Conservation (phyloP, 2,113 vertebrate species). For the Octodon degus region DNA sequence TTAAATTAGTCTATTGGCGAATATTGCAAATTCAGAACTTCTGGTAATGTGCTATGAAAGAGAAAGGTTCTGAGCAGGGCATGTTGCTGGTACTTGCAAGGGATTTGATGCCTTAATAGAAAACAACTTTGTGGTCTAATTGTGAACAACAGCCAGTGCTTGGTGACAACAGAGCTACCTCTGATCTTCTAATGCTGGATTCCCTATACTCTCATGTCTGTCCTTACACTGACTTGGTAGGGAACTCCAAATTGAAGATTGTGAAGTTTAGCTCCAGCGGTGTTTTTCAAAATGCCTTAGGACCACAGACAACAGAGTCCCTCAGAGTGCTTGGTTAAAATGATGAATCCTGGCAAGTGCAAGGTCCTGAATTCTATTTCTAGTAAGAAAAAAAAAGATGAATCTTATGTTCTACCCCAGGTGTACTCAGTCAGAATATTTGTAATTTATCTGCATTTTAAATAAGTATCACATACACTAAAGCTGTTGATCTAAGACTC, state of each 20-base stretch:
- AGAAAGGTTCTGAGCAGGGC: not conserved
- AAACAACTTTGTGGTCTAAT: not conserved
- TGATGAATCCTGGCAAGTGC: not conserved
- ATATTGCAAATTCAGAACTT: not conserved
- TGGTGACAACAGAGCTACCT: not conserved
- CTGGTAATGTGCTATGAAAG: not conserved
- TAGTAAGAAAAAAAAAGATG: too few relatives aligned
- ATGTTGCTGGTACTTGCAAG: not conserved
- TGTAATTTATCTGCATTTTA: not conserved
- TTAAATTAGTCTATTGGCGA: not conserved
- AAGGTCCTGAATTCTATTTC: too few relatives aligned
- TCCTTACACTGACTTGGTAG: not conserved
- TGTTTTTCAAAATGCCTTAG: conserved; percentile 8
- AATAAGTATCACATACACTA: not conserved
- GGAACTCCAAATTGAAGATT: not conserved
- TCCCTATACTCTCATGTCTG: not conserved
- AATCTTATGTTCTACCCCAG: not conserved
- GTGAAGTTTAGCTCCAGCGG: not conserved
- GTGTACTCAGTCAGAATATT: not conserved
- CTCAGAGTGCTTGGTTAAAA: not conserved
- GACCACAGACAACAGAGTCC: not conserved
- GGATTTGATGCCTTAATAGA: not conserved
- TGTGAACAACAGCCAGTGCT: not conserved
- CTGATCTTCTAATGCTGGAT: not conserved
- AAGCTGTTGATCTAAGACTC: not conserved